These are phyloP conservation scores for Cettia cetti DNA, from an alignment of 2,113 vertebrate species.

Conservation along the genomic window DNA sequence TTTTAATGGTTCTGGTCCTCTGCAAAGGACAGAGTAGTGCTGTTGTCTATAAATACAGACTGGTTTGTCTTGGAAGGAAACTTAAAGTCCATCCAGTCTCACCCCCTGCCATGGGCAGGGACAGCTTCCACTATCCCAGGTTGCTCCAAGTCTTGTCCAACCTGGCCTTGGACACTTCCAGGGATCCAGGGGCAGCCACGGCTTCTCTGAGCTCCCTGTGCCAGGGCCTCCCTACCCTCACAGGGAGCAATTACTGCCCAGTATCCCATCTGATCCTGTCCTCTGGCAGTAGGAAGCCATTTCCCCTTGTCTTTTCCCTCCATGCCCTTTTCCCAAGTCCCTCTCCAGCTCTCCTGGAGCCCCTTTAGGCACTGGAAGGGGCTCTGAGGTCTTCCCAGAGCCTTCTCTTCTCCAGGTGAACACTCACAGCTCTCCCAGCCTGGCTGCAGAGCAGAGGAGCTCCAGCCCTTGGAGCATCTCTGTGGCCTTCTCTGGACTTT, in stretches of 20 bases:
- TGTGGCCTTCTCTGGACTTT: neutral
- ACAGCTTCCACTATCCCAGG: neutral
- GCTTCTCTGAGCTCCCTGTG: neutral
- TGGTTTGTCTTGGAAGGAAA: neutral
- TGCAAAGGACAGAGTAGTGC: neutral
- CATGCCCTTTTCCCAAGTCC: neutral
- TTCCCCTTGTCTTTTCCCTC: neutral
- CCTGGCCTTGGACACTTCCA: neutral
- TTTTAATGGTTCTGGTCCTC: neutral
- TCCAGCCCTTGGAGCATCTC: neutral
- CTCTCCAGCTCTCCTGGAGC: neutral
- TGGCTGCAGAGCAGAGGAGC: neutral
- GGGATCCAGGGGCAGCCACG: neutral
- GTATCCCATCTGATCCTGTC: fast-evolving
- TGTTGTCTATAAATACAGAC: neutral
- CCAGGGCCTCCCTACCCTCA: fast-evolving
- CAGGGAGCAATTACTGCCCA: neutral
- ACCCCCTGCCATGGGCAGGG: neutral
- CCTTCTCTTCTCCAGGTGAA: neutral
- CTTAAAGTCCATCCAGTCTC: neutral
- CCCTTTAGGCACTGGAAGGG: neutral
- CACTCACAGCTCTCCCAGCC: neutral
- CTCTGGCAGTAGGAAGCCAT: neutral
- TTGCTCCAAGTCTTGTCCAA: fast-evolving
- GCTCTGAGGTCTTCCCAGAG: fast-evolving